Evolutionary conservation across 2,797 vertebrate species (phyloP).

Genomic region (Mallotus villosus): DNA sequence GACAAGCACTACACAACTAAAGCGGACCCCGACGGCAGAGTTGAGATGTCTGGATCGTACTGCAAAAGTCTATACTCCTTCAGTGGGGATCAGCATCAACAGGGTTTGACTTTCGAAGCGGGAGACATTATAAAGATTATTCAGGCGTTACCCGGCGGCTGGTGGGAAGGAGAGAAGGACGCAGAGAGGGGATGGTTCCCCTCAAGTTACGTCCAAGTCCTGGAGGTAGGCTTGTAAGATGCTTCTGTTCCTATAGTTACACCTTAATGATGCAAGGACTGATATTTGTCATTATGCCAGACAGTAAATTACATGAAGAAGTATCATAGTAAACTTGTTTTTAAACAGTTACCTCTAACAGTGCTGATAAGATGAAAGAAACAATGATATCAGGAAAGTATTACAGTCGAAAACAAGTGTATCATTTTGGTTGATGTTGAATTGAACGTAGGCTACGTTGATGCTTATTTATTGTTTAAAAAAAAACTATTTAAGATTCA

Average conservation of each 20-base stretch:
- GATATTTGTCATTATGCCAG: neutral
- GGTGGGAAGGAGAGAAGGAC: slow-evolving; percentile 97
- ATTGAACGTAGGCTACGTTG: too few species aligned
- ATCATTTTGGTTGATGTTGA: too few species aligned
- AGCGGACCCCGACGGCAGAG: neutral
- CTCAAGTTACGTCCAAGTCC: slow-evolving; percentile 91
- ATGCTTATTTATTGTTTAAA: too few species aligned
- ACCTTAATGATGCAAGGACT: neutral
- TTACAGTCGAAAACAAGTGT: too few species aligned
- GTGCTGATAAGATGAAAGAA: slow-evolving; percentile 2
- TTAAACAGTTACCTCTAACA: neutral
- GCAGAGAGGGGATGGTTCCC: slow-evolving; percentile 92
- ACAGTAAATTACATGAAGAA: neutral
- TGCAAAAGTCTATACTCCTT: slow-evolving; percentile 91
- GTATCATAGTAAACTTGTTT: neutral
- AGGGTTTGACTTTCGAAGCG: slow-evolving; percentile 87
- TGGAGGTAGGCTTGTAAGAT: slow-evolving; percentile 81
- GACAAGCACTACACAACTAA: neutral
- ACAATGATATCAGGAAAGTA: neutral
- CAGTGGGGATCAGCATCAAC: slow-evolving; percentile 88
- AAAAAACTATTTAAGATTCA: too few species aligned
- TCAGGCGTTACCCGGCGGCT: slow-evolving; percentile 88
- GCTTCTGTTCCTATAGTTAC: too few species aligned
- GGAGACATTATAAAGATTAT: slow-evolving; percentile 87
- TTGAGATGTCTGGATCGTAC: slow-evolving; percentile 77